These are phyloP conservation scores for Junonia oenone DNA, from an alignment of 2,888 invertebrate species.

Conservation along the genomic window DNA sequence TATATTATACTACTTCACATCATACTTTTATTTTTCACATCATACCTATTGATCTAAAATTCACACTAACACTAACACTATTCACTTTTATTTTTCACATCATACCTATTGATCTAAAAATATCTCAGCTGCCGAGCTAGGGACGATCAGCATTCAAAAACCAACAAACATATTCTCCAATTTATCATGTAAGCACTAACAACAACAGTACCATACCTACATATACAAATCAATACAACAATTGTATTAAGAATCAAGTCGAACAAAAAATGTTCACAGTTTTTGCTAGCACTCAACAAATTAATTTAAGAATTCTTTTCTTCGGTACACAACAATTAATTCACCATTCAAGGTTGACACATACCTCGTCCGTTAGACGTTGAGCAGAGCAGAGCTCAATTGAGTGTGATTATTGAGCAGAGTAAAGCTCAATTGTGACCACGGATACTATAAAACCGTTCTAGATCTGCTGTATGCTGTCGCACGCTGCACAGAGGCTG, in stretches of 20 bases:
- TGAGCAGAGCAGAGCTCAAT: background rate
- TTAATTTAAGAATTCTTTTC: background rate
- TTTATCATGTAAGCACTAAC: too few relatives aligned
- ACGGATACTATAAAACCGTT: conserved; percentile 49
- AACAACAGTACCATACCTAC: background rate
- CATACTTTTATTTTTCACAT: too few relatives aligned
- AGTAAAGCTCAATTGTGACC: conserved; percentile 37
- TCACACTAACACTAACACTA: too few relatives aligned
- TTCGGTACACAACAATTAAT: background rate
- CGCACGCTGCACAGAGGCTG: conserved; percentile 30
- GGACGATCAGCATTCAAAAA: too few relatives aligned
- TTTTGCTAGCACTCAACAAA: background rate
- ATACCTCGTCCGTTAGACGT: conserved; percentile 8
- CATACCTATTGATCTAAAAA: too few relatives aligned
- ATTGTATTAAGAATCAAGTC: background rate
- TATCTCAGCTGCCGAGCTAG: too few relatives aligned
- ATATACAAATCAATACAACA: background rate
- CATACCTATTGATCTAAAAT: too few relatives aligned
- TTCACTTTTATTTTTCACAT: too few relatives aligned
- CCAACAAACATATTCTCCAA: too few relatives aligned
- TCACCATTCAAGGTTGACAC: conserved; percentile 10
- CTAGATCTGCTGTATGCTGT: conserved; percentile 37
- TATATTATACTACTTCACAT: too few relatives aligned
- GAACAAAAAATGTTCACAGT: background rate
- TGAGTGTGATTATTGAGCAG: conserved; percentile 41